A percentile compares a stretch with the other conserved stretches of the same genome.
These are phyloP conservation scores for Marasmarcha lunaedactyla DNA, from an alignment of 2,888 invertebrate species.

Conservation along the genomic window DNA sequence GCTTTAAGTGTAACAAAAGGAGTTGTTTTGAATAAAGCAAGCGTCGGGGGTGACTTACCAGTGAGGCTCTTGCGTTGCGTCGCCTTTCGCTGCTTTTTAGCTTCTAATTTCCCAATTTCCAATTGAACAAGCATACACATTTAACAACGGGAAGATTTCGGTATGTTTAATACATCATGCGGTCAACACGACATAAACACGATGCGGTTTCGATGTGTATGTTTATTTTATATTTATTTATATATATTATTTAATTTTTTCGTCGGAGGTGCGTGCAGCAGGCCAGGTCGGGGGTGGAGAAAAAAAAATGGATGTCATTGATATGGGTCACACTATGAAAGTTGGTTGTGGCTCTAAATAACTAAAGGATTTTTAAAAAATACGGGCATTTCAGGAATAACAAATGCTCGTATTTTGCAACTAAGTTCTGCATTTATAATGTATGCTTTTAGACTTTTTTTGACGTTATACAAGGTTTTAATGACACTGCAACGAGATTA, in stretches of 20 bases:
- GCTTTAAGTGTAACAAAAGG: constrained; percentile 38
- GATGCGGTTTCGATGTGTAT: constrained; percentile 60
- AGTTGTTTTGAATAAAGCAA: constrained; percentile 19
- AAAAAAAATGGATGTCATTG: constrained; percentile 69
- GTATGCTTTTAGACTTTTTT: constrained; percentile 33
- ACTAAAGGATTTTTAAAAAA: constrained; percentile 34
- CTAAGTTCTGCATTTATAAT: constrained; percentile 45
- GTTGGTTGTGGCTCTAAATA: constrained; percentile 42
- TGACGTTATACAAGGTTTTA: constrained; percentile 19
- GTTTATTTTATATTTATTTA: constrained; percentile 29
- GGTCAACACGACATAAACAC: constrained; percentile 65
- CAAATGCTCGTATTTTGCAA: constrained; percentile 36
- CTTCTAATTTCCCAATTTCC: constrained; percentile 75
- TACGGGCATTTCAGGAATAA: constrained; percentile 28
- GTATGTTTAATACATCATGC: constrained; percentile 60
- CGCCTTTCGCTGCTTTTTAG: constrained; percentile 92
- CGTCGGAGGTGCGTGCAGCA: constrained; percentile 61
- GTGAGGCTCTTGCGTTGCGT: constrained; percentile 80
- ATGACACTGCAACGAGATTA: constrained; percentile 37
- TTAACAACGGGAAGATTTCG: constrained; percentile 43
- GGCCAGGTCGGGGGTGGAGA: constrained; percentile 57
- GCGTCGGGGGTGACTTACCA: constrained; percentile 77
- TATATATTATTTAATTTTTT: constrained; percentile 31
- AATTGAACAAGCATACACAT: constrained; percentile 54
- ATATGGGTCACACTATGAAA: constrained; percentile 53